Percentiles rank a stretch among this genome's conserved stretches.
Evolutionary conservation across 2,113 vertebrate genomes (phyloP).

Genomic region (Trochalopteron elliotii): DNA sequence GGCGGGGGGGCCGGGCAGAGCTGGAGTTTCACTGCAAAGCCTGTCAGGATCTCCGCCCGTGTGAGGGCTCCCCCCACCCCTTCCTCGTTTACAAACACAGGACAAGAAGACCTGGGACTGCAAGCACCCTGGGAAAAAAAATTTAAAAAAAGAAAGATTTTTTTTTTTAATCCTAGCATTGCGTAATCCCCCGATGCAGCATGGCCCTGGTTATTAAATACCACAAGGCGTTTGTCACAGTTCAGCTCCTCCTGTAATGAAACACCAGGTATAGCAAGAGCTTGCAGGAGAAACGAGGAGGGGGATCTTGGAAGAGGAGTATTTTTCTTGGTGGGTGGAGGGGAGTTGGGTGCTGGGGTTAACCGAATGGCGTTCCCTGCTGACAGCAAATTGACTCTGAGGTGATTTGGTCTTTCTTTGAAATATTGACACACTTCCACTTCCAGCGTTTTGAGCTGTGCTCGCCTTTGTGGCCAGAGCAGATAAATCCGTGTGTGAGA

Average conservation of each 20-base stretch:
- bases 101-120: neutral
- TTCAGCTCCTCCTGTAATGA: constrained; percentile 73
- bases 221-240: constrained; percentile 68
- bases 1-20: neutral
- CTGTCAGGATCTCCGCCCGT: neutral
- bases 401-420: constrained; percentile 71
- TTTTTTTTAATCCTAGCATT: neutral
- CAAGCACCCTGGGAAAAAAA: neutral
- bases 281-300: constrained; percentile 45
- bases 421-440: constrained; percentile 72
- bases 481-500: constrained; percentile 52
- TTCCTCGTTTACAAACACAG: constrained; percentile 2
- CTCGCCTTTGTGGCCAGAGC: constrained; percentile 53
- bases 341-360: constrained; percentile 28
- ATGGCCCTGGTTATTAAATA: constrained; percentile 70
- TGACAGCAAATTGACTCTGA: constrained; percentile 69
- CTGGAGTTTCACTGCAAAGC: neutral
- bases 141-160: neutral
- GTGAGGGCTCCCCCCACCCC: neutral
- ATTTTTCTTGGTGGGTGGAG: constrained; percentile 67
- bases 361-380: constrained; percentile 63
- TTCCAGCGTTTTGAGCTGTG: constrained; percentile 15
- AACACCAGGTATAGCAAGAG: constrained; percentile 67
- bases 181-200: constrained; percentile 37
- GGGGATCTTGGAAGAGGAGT: constrained; percentile 32